phyloP scores from a whole-genome alignment of 2,113 vertebrate genomes.

The Podarcis cretensis region DNA sequence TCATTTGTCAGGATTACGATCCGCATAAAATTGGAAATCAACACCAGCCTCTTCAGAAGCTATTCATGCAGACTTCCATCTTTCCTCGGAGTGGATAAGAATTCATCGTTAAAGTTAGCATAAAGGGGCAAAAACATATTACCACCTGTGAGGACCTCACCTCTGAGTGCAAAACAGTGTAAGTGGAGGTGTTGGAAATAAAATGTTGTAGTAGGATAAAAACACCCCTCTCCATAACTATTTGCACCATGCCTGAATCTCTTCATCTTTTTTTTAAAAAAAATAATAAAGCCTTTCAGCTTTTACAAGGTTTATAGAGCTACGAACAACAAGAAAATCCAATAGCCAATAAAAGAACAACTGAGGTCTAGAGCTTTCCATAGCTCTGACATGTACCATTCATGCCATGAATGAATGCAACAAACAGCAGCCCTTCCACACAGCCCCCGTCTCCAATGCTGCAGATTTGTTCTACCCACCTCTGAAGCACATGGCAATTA shows the following conservation, averaged over 20 bases:
- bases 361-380: background rate
- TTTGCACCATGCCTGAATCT: background rate
- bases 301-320: background rate
- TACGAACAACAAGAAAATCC: background rate
- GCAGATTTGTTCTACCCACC: background rate
- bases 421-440: too few relatives aligned
- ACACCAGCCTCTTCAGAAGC: background rate
- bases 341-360: background rate
- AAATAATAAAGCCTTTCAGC: background rate
- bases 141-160: background rate
- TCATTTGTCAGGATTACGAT: conserved; percentile 22
- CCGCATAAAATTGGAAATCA: background rate
- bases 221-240: background rate
- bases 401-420: too few relatives aligned
- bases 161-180: background rate
- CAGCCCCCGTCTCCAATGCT: too few relatives aligned
- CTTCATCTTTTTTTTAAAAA: background rate
- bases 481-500: conserved; percentile 17
- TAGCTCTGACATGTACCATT: too few relatives aligned
- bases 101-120: background rate
- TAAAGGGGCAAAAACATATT: accelerated
- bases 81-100: background rate
- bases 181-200: background rate
- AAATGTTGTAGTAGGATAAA: background rate
- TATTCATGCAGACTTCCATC: background rate